Evolutionary conservation across 64 coral and sea anemone genomes (phyloP).

Genomic region (Acropora yongei): DNA sequence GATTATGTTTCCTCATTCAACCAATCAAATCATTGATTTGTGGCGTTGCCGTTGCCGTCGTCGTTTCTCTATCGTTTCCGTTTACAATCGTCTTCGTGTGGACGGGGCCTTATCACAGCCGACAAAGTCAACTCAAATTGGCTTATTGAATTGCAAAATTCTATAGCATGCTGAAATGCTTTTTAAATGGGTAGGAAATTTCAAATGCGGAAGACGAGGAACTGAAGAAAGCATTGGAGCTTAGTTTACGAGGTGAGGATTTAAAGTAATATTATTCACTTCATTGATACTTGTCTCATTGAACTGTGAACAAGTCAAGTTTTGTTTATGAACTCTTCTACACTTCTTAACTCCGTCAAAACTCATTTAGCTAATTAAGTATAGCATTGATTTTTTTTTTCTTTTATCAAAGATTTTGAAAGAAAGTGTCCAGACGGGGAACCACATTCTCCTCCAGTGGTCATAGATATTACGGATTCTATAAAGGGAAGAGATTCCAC

Average conservation of each 20-base stretch:
- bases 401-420: slow-evolving; percentile 16
- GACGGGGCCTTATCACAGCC: too few species aligned
- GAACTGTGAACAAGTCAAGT: too few species aligned
- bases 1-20: too few species aligned
- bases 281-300: too few species aligned
- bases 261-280: background rate
- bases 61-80: too few species aligned
- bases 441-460: background rate
- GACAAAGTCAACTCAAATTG: background rate
- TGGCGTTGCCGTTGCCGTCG: too few species aligned
- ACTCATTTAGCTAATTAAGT: too few species aligned
- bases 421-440: background rate
- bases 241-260: slow-evolving; percentile 50
- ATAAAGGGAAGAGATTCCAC: background rate
- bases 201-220: slow-evolving; percentile 54
- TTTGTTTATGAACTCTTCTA: too few species aligned
- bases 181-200: background rate
- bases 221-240: slow-evolving; percentile 39
- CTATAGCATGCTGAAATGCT: background rate
- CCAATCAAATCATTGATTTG: too few species aligned
- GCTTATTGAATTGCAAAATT: background rate
- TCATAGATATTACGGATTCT: background rate
- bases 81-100: too few species aligned
- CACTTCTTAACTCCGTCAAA: too few species aligned
- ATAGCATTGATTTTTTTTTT: background rate